Conservation (phyloP, 1,140 invertebrate species). For the Rhagoletis pomonella region DNA sequence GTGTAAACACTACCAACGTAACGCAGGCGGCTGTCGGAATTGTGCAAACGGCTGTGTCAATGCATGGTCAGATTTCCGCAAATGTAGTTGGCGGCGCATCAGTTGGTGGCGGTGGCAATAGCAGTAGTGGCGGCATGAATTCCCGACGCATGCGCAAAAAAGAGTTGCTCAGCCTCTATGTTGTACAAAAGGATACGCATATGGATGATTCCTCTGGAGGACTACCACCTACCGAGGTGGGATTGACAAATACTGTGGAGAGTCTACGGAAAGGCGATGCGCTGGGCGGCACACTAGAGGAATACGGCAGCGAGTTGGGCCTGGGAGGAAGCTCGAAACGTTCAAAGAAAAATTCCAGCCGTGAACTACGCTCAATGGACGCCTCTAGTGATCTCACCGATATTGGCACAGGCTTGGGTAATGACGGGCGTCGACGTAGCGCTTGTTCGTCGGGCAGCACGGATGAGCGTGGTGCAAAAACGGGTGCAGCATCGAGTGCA, state of each 20-base stretch:
- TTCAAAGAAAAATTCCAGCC: conserved; percentile 66
- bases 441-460: conserved; percentile 73
- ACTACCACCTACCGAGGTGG: conserved; percentile 70
- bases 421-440: conserved; percentile 74
- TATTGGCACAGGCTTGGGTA: conserved; percentile 10
- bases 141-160: conserved; percentile 91
- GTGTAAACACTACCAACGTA: conserved; percentile 62
- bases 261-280: conserved; percentile 63
- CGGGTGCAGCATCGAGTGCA: conserved; percentile 68
- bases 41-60: conserved; percentile 63
- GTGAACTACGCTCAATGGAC: conserved; percentile 76
- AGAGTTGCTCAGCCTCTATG: conserved; percentile 88
- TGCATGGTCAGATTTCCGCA: conserved; percentile 60
- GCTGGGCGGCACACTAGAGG: conserved; percentile 62
- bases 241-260: conserved; percentile 58
- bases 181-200: conserved; percentile 87
- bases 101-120: conserved; percentile 57
- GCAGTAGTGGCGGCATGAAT: conserved; percentile 78
- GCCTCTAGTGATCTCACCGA: conserved; percentile 64
- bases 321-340: conserved; percentile 62
- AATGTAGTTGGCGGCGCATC: conserved; percentile 62
- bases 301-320: conserved; percentile 56
- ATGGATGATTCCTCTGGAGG: conserved; percentile 81
- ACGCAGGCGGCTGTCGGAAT: conserved; percentile 58
- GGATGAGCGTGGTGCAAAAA: conserved; percentile 64